Evolutionary conservation across 2,888 invertebrate species (phyloP), one percentile per base, ranked within the genome.

Genomic region (Brachynemurus nebulosus): DNA sequence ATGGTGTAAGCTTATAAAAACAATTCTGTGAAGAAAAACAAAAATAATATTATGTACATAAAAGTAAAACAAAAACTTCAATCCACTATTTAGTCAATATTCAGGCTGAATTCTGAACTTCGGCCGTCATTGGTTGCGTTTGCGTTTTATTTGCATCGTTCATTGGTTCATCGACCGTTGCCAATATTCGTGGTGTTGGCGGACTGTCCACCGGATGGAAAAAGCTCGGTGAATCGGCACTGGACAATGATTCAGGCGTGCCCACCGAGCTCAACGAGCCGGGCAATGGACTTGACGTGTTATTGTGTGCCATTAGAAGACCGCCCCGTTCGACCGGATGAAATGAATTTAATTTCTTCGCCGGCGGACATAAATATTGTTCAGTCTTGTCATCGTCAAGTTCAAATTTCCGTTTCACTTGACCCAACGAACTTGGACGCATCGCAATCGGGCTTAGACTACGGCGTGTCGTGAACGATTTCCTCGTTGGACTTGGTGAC

Each of bases 381-480:
- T 65, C 65, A 37, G 57, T 53, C 41, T 66, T 66, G 25, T 68
- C 68, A 47, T 75, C 76, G 8, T 72, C 74, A 42, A 79, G 68
- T 55, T 76, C 76, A 56, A 71, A 69, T 55, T 79, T 73, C 49
- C 80, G 71, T 61, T 83, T 80, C 16, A 78, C 76, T 1, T 79
- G 78, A 40, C 80, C 80, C 56, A 85, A 67, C 48, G 76, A 74
- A 40, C 83, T 81, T 12, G 86, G 83, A 44, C 89, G 71, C 65
- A 88, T 75, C 9, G 86, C 78, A 54, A 91, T 90, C 0, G 92
- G 92, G 50, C 90, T 91, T 55, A 90, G 76, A 54, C 91, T 91
- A 46, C 88, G 78, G 54, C 86, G 72, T 40, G 82, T 82, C 48
- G 84, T 78, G 63, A 83, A 86, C 41, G 77, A 75, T 55, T 84